Evolutionary conservation across 2,797 vertebrate species (phyloP).

Genomic region (Jordanella pulchra): DNA sequence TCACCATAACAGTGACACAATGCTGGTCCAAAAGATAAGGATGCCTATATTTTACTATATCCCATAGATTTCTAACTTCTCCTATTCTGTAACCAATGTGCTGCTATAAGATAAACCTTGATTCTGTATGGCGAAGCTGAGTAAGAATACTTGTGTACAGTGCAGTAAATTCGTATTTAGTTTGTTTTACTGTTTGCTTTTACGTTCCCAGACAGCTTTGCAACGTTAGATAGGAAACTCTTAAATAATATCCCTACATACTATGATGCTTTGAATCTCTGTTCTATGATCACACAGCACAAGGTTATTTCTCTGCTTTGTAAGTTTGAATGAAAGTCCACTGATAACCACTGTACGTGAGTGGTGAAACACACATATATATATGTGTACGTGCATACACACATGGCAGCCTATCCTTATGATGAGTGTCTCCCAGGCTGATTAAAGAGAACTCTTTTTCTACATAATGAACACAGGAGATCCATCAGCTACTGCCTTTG

Average conservation of each 20-base stretch:
- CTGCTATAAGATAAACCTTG: constrained; percentile 24
- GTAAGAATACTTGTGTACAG: constrained; percentile 6
- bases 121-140: constrained; percentile 5
- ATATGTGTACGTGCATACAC: constrained; percentile 20
- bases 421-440: constrained; percentile 78
- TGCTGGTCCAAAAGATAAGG: constrained; percentile 37
- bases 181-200: constrained; percentile 13
- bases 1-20: constrained; percentile 47
- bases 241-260: constrained; percentile 14
- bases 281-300: constrained; percentile 16
- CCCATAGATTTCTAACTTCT: constrained; percentile 15
- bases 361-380: constrained; percentile 19
- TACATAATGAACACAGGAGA: constrained; percentile 78
- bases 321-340: constrained; percentile 25
- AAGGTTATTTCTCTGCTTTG: constrained; percentile 20
- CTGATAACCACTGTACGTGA: constrained; percentile 26
- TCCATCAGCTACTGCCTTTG: constrained; percentile 77
- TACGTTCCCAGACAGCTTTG: constrained; percentile 8
- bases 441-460: constrained; percentile 77
- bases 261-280: constrained; percentile 33
- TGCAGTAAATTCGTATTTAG: constrained; percentile 30
- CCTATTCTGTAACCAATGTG: neutral
- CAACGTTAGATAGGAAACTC: constrained; percentile 18
- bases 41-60: constrained; percentile 58
- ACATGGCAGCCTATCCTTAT: constrained; percentile 61